A percentile compares a stretch with the other conserved stretches of the same genome.
These are phyloP conservation scores for Catagonus wagneri DNA, from an alignment of 2,113 vertebrate genomes.

Conservation along the genomic window DNA sequence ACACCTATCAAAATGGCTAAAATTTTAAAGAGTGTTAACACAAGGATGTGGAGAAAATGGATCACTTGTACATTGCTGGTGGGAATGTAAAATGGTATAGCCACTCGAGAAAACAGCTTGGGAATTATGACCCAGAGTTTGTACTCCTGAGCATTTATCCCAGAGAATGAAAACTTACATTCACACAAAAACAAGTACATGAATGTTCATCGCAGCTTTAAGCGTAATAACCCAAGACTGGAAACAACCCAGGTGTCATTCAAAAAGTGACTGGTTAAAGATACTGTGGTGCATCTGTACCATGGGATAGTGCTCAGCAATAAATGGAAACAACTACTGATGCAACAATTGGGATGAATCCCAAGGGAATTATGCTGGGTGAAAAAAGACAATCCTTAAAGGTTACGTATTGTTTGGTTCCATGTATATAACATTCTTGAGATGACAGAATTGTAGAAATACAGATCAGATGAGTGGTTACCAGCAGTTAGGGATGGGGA, in stretches of 20 bases:
- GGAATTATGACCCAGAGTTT: background rate
- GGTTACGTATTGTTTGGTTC: background rate
- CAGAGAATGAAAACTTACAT: conserved; percentile 27
- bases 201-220: conserved; percentile 38
- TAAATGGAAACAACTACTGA: background rate
- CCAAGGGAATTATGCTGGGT: background rate
- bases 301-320: background rate
- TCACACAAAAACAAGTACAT: background rate
- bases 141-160: conserved; percentile 9
- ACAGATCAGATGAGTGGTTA: background rate
- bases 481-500: background rate
- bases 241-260: background rate
- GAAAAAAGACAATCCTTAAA: background rate
- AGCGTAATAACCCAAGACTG: background rate
- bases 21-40: background rate
- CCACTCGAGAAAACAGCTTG: background rate
- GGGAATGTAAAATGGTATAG: background rate
- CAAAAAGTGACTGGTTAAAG: conserved; percentile 30
- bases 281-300: background rate
- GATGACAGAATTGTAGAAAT: conserved; percentile 40
- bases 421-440: conserved; percentile 21
- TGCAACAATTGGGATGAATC: background rate
- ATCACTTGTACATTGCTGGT: background rate
- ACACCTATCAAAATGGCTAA: background rate
- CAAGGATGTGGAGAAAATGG: background rate